Percentiles rank a stretch among this genome's conserved stretches.
These are phyloP conservation scores for Macquaria australasica DNA, from an alignment of 2,113 vertebrate genomes.

Conservation along the genomic window DNA sequence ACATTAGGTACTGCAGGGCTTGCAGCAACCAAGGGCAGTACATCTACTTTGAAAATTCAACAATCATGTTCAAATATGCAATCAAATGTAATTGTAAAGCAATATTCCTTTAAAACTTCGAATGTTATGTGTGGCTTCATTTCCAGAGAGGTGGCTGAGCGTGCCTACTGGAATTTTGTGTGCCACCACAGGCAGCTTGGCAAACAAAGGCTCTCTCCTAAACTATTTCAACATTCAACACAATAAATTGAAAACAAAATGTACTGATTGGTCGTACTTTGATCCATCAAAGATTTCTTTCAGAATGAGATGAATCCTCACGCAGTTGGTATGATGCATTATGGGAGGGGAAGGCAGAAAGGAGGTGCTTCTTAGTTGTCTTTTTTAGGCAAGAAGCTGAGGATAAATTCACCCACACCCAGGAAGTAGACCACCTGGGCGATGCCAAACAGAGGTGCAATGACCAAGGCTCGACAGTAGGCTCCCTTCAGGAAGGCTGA, in stretches of 20 bases:
- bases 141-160: slow-evolving; percentile 68
- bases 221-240: slow-evolving; percentile 79
- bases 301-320: slow-evolving; percentile 67
- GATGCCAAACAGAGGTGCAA: slow-evolving; percentile 97
- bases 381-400: slow-evolving; percentile 88
- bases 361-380: slow-evolving; percentile 80
- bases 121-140: slow-evolving; percentile 72
- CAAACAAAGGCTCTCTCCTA: slow-evolving; percentile 72
- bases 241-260: slow-evolving; percentile 59
- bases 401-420: slow-evolving; percentile 93
- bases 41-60: slow-evolving; percentile 41
- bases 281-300: slow-evolving; percentile 54
- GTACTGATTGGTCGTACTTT: slow-evolving; percentile 42
- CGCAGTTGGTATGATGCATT: slow-evolving; percentile 68
- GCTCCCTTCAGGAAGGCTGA: slow-evolving; percentile 96
- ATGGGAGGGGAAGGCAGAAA: slow-evolving; percentile 73
- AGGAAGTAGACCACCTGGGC: slow-evolving; percentile 98
- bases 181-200: slow-evolving; percentile 78
- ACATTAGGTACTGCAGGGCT: slow-evolving; percentile 17
- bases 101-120: slow-evolving; percentile 46
- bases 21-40: slow-evolving; percentile 61
- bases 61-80: slow-evolving; percentile 62
- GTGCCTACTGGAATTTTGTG: slow-evolving; percentile 60
- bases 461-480: slow-evolving; percentile 98
- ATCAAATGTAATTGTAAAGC: slow-evolving; percentile 47